Percentiles rank a stretch among this genome's conserved stretches.
phyloP scores from a whole-genome alignment of 2,888 invertebrate genomes.

The Clitarchus hookeri region DNA sequence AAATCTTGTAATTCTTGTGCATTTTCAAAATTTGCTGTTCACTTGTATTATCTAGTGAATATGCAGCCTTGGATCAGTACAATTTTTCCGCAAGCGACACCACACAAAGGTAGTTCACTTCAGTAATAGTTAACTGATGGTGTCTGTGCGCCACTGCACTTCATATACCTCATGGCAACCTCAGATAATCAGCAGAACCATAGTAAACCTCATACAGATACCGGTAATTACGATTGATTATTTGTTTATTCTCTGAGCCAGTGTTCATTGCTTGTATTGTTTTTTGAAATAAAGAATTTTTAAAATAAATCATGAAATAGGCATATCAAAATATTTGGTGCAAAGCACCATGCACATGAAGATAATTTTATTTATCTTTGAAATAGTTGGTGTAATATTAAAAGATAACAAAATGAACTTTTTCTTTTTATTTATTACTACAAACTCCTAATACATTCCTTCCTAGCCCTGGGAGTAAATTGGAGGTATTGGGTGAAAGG shows the following conservation, averaged over 20 bases:
- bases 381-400: slow-evolving; percentile 14
- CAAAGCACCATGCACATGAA: slow-evolving; percentile 15
- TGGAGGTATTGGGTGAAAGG: too few relatives aligned
- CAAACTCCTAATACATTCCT: neutral
- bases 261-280: neutral
- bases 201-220: neutral
- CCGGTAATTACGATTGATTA: neutral
- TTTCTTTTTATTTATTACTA: neutral
- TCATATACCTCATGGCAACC: neutral
- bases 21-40: neutral
- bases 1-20: neutral
- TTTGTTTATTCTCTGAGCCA: neutral
- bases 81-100: slow-evolving; percentile 1
- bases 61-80: slow-evolving; percentile 10
- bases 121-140: neutral
- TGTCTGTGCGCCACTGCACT: neutral
- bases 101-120: neutral
- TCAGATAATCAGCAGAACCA: slow-evolving; percentile 4
- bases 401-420: neutral
- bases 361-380: slow-evolving; percentile 10
- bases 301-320: neutral
- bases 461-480: too few relatives aligned
- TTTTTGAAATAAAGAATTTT: neutral
- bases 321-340: slow-evolving; percentile 26
- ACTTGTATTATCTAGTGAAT: neutral